Evolutionary conservation across 1,140 invertebrate genomes (phyloP).

Genomic region (Akabosia matsudoensis): DNA sequence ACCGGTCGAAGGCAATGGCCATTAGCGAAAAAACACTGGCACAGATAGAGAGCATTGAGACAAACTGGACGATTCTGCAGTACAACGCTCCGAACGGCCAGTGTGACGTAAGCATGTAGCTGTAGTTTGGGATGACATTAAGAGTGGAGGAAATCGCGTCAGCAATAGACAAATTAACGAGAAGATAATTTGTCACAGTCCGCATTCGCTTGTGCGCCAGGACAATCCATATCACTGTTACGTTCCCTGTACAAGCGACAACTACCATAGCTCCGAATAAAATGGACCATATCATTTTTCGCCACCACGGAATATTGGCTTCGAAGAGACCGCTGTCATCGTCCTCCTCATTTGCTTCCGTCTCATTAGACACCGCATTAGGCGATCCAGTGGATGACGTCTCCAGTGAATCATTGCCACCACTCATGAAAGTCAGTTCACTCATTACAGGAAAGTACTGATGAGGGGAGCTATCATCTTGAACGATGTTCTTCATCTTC

Average conservation of each 20-base stretch:
- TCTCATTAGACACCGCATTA: neutral
- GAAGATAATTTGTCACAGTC: conserved; percentile 92
- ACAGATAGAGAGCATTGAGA: conserved; percentile 83
- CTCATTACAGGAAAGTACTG: no score
- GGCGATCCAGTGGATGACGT: neutral
- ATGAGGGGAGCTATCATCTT: no score
- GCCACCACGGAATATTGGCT: conserved; percentile 70
- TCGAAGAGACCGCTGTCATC: neutral
- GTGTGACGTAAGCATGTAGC: conserved; percentile 75
- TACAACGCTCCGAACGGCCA: conserved; percentile 92
- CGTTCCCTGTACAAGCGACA: conserved; percentile 85
- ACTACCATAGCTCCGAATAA: conserved; percentile 82
- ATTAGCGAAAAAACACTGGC: conserved; percentile 93
- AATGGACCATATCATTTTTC: conserved; percentile 77
- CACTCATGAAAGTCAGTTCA: neutral
- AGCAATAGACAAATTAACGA: conserved; percentile 89
- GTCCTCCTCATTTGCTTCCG: neutral
- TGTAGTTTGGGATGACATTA: conserved; percentile 91
- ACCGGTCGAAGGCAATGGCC: conserved; percentile 95
- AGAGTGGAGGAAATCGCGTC: conserved; percentile 87
- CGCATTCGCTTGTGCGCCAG: conserved; percentile 85
- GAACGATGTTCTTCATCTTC: no score
- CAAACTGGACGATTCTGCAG: conserved; percentile 92
- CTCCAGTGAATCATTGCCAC: neutral
- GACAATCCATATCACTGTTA: conserved; percentile 94